Conservation (phyloP, 2,797 vertebrate genomes). For the Galaxias olidus region DNA sequence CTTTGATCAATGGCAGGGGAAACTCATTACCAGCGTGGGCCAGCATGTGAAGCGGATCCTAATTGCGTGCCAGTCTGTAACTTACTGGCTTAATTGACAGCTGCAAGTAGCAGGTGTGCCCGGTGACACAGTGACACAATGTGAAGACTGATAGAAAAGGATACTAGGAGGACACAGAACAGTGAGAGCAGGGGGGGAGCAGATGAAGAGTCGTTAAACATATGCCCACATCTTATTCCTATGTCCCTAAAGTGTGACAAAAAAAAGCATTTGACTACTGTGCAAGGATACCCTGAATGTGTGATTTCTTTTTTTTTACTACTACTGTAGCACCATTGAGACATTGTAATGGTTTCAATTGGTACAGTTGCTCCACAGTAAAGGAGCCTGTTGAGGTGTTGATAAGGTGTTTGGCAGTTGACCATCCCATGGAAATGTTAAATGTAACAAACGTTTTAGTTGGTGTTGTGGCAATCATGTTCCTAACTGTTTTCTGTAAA, state of each 20-base stretch:
- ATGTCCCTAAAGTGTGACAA: no score
- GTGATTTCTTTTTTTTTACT: no score
- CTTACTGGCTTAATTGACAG: slow-evolving; percentile 74
- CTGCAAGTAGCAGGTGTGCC: slow-evolving; percentile 78
- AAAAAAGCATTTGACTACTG: no score
- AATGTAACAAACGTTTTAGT: neutral
- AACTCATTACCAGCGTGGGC: slow-evolving; percentile 74
- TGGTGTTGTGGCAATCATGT: neutral
- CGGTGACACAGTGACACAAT: slow-evolving; percentile 51
- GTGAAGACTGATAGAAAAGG: slow-evolving; percentile 15
- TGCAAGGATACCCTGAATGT: no score
- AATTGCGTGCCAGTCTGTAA: slow-evolving; percentile 74
- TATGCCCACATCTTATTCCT: no score
- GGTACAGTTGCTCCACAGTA: no score
- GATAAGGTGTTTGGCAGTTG: no score
- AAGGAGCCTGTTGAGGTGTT: no score
- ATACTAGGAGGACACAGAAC: slow-evolving; percentile 44
- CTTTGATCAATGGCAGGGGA: slow-evolving; percentile 81
- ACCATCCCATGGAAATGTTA: neutral
- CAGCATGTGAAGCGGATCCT: slow-evolving; percentile 64
- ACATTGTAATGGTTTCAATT: neutral
- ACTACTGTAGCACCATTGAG: no score
- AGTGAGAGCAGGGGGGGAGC: slow-evolving; percentile 35
- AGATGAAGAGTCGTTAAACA: neutral
- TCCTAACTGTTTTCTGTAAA: neutral